Percentiles rank a stretch among this genome's conserved stretches.
Conservation (phyloP, 2,888 invertebrate species). For the Phengaris arion region DNA sequence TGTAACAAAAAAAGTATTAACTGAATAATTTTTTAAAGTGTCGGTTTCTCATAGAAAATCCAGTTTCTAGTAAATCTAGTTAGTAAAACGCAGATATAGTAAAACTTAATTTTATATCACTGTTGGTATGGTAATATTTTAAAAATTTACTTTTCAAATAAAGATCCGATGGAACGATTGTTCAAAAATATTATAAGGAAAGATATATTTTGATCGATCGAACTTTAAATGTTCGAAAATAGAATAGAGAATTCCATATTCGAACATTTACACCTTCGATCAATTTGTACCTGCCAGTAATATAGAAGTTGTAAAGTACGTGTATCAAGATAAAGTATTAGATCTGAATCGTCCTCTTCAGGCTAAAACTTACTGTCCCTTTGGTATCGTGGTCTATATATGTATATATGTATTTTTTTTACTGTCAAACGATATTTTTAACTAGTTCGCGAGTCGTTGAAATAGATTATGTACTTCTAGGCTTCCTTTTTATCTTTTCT, state of each 20-base stretch:
- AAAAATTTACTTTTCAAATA: not conserved
- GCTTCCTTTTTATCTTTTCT: not conserved
- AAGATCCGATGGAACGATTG: not conserved
- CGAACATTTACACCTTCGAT: conserved; percentile 1
- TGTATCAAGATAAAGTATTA: conserved; percentile 8
- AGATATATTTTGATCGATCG: conserved; percentile 5
- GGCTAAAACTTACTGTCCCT: not conserved
- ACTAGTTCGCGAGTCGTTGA: not conserved
- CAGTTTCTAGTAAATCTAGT: too few relatives aligned
- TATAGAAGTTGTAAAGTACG: conserved; percentile 5
- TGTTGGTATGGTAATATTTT: too few relatives aligned
- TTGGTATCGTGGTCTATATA: not conserved
- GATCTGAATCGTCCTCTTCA: not conserved
- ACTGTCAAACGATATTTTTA: too few relatives aligned
- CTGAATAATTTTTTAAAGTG: too few relatives aligned
- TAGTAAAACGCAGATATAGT: too few relatives aligned
- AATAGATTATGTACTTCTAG: not conserved
- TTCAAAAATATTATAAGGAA: not conserved
- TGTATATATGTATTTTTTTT: too few relatives aligned
- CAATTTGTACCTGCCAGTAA: conserved; percentile 4
- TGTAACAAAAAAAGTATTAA: too few relatives aligned
- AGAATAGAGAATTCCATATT: not conserved
- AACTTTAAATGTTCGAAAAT: not conserved
- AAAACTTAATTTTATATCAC: too few relatives aligned
- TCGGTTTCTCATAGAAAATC: too few relatives aligned